Evolutionary conservation across 2,888 invertebrate species (phyloP).

Genomic region (Aphrophora alni): DNA sequence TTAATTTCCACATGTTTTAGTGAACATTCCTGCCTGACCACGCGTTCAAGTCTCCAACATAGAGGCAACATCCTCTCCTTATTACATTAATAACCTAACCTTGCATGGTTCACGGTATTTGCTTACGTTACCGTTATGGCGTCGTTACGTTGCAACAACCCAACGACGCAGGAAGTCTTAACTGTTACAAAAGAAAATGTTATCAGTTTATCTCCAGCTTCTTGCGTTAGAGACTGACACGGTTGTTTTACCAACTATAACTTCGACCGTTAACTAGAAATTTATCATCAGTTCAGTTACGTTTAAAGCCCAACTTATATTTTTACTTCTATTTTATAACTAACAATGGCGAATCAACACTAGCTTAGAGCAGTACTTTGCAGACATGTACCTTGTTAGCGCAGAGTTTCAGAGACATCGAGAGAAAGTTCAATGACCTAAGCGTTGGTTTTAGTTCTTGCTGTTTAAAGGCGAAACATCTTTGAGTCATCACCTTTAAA

Average conservation of each 20-base stretch:
- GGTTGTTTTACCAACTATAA: background rate
- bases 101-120: conserved; percentile 2
- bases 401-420: too few species aligned
- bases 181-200: background rate
- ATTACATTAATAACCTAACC: background rate
- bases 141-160: background rate
- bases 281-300: too few species aligned
- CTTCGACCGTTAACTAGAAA: background rate
- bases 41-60: background rate
- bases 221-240: background rate
- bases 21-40: background rate
- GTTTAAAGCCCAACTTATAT: too few species aligned
- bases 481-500: too few species aligned
- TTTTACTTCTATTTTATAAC: too few species aligned
- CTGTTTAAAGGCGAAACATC: too few species aligned
- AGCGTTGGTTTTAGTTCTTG: too few species aligned
- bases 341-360: too few species aligned
- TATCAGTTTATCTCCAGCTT: background rate
- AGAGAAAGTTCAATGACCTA: too few species aligned
- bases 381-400: too few species aligned
- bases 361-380: too few species aligned
- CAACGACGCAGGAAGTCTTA: background rate
- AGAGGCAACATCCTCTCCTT: background rate
- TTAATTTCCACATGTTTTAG: too few species aligned
- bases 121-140: background rate